Percentiles rank a stretch among this genome's conserved stretches.
Evolutionary conservation across 2,888 invertebrate species (phyloP).

Genomic region (Ophion costatus): DNA sequence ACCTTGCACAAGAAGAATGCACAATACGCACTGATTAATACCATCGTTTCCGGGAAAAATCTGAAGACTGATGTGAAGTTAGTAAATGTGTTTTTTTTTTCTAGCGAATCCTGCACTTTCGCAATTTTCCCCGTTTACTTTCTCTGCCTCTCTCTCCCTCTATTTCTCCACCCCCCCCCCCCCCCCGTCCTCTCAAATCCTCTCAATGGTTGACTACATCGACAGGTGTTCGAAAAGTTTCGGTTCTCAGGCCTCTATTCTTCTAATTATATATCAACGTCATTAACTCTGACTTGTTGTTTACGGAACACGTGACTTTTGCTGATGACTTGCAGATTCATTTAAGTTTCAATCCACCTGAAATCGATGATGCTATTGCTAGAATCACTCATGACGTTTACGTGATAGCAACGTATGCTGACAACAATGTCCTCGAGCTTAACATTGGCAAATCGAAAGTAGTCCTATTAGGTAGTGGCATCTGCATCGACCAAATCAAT

Average conservation of each 20-base stretch:
- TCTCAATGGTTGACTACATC: too few relatives aligned
- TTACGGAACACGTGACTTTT: too few relatives aligned
- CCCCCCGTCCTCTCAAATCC: too few relatives aligned
- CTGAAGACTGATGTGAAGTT: neutral
- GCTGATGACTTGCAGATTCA: too few relatives aligned
- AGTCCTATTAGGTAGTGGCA: neutral
- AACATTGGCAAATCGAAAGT: too few relatives aligned
- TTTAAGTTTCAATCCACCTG: too few relatives aligned
- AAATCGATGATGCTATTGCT: too few relatives aligned
- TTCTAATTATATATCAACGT: too few relatives aligned
- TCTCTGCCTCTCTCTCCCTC: neutral
- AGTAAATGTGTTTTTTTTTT: neutral
- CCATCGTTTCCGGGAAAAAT: neutral
- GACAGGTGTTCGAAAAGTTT: too few relatives aligned
- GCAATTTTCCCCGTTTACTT: neutral
- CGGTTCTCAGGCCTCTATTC: too few relatives aligned
- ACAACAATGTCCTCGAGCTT: neutral
- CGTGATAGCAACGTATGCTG: neutral
- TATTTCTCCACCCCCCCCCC: neutral
- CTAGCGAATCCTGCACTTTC: neutral
- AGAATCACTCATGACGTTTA: neutral
- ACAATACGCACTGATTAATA: constrained; percentile 9
- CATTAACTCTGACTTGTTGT: too few relatives aligned
- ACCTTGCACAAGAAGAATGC: neutral
- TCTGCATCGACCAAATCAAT: neutral